phyloP scores from a whole-genome alignment of 2,113 vertebrate species.

The Macrotus californicus region DNA sequence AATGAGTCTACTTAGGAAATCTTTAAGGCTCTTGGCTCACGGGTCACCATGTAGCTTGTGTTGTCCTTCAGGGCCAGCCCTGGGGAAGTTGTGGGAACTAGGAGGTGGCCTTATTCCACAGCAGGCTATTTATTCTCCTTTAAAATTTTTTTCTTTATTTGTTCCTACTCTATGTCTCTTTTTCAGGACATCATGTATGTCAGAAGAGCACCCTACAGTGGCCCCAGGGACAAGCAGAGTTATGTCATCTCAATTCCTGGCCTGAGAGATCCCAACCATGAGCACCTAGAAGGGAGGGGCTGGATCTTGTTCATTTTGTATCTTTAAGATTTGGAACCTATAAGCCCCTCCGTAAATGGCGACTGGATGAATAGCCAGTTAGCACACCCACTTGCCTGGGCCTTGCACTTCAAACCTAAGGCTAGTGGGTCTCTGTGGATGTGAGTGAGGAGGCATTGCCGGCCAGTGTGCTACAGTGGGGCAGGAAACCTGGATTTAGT shows the following conservation, averaged over 20 bases:
- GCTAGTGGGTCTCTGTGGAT: neutral
- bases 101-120: neutral
- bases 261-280: neutral
- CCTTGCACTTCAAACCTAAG: neutral
- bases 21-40: neutral
- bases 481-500: neutral
- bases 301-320: neutral
- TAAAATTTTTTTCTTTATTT: neutral
- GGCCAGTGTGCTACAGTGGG: fast-evolving
- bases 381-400: neutral
- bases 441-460: neutral
- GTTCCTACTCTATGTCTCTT: neutral
- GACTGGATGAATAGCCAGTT: neutral
- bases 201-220: neutral
- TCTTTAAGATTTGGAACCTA: neutral
- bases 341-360: neutral
- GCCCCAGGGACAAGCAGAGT: neutral
- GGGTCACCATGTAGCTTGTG: neutral
- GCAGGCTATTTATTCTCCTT: neutral
- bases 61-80: neutral
- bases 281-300: neutral
- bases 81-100: neutral
- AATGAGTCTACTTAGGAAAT: neutral
- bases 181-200: neutral
- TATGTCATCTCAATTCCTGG: neutral